Evolutionary conservation across 2,888 invertebrate species (phyloP), one percentile per base, ranked within the genome.

Genomic region (Lamellibrachia satsuma): DNA sequence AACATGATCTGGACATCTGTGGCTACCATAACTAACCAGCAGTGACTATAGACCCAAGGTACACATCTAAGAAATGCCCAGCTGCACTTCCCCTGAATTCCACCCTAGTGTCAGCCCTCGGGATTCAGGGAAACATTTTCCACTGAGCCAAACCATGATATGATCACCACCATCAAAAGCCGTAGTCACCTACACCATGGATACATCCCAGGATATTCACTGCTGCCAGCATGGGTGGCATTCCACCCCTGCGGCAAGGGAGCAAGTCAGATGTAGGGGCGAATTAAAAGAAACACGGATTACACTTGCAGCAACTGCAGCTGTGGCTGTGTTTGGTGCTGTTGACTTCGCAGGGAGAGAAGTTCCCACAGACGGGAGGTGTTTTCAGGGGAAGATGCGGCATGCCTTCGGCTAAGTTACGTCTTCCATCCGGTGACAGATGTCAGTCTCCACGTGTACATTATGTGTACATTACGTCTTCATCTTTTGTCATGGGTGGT

Each of bases 231-330:
- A 22, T 75, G 75, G 75, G 75, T 75, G 75, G 75, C n/a, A 75
- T 75, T 75, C 75, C 6, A 75, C 1, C 22, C 75, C 75, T 15
- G 75, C 6, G 75, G 75, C 75, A 2, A 22, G 4, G 75, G 75
- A 11, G 22, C 75, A 22, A 75, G 75, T 75, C 75, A 75, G 22
- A 75, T 75, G 75, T 75, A 22, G 75, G 75, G 75, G 75, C 22
- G 22, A 75, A 75, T 75, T 75, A 75, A 75, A 75, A 75, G 75
- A 75, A 75, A 75, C 75, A 75, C 75, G 75, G 75, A 75, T 75
- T 75, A 22, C 75, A 75, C 75, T 75, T 75, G 75, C 15, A 75
- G 75, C 15, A 75, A 75, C 75, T 75, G 22, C 75, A 75, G 75
- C 75, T 75, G 75, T 39, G 39, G 39, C 39, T 39, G 39, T 39